Conservation (phyloP, 2,113 vertebrate species). For the Ctenomys sociabilis region DNA sequence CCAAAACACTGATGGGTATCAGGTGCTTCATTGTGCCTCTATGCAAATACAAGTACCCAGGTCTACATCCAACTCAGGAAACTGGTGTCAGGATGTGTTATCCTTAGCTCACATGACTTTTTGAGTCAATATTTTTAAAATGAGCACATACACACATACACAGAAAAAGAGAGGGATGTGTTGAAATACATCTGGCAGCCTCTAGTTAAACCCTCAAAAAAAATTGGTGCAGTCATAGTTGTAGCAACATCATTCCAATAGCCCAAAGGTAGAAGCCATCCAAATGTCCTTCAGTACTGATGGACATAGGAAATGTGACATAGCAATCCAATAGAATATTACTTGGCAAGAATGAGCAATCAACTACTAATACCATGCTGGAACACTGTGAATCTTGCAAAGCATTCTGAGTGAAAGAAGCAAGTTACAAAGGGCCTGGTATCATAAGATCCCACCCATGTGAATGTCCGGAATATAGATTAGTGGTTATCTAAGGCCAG, state of each 20-base stretch:
- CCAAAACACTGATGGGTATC: background rate
- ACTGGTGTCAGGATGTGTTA: background rate
- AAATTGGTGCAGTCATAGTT: background rate
- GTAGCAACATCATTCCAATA: background rate
- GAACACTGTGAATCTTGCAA: background rate
- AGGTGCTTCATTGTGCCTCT: background rate
- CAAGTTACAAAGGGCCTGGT: background rate
- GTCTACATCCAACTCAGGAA: background rate
- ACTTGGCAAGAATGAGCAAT: background rate
- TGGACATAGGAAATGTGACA: background rate
- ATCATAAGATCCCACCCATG: background rate
- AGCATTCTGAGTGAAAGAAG: background rate
- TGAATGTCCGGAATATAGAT: background rate
- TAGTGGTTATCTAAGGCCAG: background rate
- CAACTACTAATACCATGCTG: background rate
- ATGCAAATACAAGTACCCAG: background rate
- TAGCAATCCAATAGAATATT: background rate
- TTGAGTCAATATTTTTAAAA: background rate
- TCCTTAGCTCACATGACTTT: background rate
- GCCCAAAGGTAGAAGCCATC: background rate
- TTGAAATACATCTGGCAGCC: background rate
- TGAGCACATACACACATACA: background rate
- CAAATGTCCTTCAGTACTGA: background rate
- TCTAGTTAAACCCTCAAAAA: background rate
- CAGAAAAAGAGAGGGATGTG: background rate